Percentiles rank a stretch among this genome's conserved stretches.
phyloP scores from a whole-genome alignment of 2,888 invertebrate species.

The Caenorhabditis plicata region DNA sequence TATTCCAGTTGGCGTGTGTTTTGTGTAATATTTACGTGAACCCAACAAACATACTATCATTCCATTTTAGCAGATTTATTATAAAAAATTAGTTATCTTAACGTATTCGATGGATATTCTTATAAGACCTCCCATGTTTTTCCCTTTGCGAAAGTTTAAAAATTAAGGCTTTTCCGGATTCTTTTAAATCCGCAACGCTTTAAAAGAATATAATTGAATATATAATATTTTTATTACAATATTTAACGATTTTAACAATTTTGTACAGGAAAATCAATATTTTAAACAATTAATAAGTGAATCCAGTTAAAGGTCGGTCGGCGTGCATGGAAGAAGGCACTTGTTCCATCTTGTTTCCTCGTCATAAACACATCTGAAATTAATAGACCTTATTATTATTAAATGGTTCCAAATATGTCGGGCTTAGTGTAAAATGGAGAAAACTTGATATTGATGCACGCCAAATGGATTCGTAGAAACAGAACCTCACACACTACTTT shows the following conservation, averaged over 20 bases:
- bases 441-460: no score
- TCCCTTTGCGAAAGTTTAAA: not conserved
- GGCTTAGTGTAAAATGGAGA: no score
- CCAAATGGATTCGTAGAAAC: no score
- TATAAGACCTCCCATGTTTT: not conserved
- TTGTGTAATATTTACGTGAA: constrained; percentile 1
- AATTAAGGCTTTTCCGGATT: no score
- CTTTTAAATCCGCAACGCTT: no score
- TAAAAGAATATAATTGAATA: no score
- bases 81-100: not conserved
- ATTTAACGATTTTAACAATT: not conserved
- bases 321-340: constrained; percentile 15
- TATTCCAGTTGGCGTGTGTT: no score
- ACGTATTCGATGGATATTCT: not conserved
- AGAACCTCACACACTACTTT: no score
- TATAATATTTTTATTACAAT: not conserved
- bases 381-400: not conserved
- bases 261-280: constrained; percentile 1
- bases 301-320: constrained; percentile 10
- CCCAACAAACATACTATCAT: not conserved
- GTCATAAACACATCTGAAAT: constrained; percentile 12
- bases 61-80: not conserved
- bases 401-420: not conserved
- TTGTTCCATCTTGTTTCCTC: constrained; percentile 10
- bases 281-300: no score